Conservation (phyloP, 2,888 invertebrate genomes). For the Andrena praecox region DNA sequence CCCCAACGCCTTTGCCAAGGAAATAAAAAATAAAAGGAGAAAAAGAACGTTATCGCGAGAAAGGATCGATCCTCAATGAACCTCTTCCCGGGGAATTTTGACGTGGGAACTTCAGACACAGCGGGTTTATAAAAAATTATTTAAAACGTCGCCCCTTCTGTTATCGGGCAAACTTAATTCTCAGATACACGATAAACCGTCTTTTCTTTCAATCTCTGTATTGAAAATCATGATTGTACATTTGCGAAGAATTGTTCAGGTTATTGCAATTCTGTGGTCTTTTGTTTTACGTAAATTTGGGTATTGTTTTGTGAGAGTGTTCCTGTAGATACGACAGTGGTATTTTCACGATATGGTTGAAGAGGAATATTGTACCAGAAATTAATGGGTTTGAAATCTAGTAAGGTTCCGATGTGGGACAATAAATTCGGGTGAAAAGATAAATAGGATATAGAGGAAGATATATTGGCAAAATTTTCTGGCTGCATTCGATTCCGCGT, state of each 20-base stretch:
- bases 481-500: not conserved
- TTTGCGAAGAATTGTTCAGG: not conserved
- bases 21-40: not conserved
- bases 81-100: not conserved
- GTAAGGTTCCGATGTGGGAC: not conserved
- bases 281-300: not conserved
- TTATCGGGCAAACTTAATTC: not conserved
- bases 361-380: not conserved
- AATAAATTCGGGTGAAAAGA: not conserved
- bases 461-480: not conserved
- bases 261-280: not conserved
- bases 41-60: not conserved
- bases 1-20: not conserved
- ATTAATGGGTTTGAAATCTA: not conserved
- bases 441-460: not conserved
- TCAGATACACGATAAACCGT: not conserved
- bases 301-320: not conserved
- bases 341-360: not conserved
- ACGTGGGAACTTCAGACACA: not conserved
- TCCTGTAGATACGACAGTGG: not conserved
- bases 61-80: conserved; percentile 10
- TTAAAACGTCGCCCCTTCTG: not conserved
- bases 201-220: not conserved
- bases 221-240: not conserved
- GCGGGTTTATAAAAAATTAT: conserved; percentile 3